A percentile compares a stretch with the other conserved stretches of the same genome.
phyloP scores from a whole-genome alignment of 2,113 vertebrate genomes.

The Lophochroa leadbeateri region DNA sequence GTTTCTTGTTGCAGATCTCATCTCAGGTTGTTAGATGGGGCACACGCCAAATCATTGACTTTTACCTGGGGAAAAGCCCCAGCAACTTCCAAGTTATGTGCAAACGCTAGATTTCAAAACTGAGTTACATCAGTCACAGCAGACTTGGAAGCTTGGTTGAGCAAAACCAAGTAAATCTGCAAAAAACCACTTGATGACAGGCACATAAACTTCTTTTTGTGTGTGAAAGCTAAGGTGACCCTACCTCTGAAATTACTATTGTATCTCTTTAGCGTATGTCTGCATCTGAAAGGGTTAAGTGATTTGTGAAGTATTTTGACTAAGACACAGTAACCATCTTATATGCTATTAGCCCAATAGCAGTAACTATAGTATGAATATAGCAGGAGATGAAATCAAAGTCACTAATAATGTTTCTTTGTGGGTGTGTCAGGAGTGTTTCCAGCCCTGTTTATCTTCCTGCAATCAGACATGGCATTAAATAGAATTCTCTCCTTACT shows the following conservation, averaged over 20 bases:
- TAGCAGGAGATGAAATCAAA: not conserved
- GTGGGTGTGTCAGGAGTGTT: not conserved
- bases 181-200: fast-evolving
- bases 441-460: not conserved
- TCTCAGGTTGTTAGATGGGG: not conserved
- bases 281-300: not conserved
- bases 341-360: not conserved
- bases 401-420: not conserved
- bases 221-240: not conserved
- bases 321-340: not conserved
- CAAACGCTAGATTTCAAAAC: not conserved
- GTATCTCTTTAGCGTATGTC: not conserved
- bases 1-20: not conserved
- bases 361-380: not conserved
- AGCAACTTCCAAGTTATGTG: not conserved
- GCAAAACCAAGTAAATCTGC: not conserved
- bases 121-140: not conserved
- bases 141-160: not conserved
- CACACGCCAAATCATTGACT: not conserved
- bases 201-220: not conserved
- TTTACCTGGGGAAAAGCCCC: not conserved
- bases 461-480: not conserved
- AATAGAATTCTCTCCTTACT: not conserved
- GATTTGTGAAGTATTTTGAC: not conserved
- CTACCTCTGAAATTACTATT: not conserved